Evolutionary conservation across 2,888 invertebrate genomes (phyloP), one percentile per base, ranked within the genome.

Genomic region (Conus canariensis): DNA sequence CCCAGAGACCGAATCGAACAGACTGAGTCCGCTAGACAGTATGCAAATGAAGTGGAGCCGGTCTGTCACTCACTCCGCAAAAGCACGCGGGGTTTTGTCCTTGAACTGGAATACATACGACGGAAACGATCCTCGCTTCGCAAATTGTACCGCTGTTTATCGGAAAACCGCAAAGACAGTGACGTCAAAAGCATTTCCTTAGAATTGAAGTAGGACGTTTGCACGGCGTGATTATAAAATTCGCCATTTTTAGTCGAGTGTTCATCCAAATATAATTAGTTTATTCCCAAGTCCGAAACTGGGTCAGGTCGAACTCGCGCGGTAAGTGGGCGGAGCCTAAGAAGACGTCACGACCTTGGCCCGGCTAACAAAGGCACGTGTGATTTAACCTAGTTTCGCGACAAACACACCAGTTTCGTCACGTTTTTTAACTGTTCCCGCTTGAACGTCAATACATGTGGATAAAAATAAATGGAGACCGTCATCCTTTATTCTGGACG

Each of bases 31-130:
- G 82, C 82, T 58, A 83, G 82, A 83, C 82, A 25, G 56, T 83
- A 83, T 83, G 82, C 82, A 83, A 82, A 83, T 83, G 58, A 83
- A 22, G 82, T 58, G 19, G 82, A 83, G 82, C 82, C 82, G 82
- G 82, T 56, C 82, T 83, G 82, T 83, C 82, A 83, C 56, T 83
- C 82, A 83, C 56, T 83, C 82, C 10, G 25, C 82, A 83, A 56
- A 83, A 83, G 82, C 82, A 83, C 82, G 82, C 82, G 58, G 58
- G 82, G 19, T 83, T 83, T 58, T 83, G 82, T 83, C 82, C 82
- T 83, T 83, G 82, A 83, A 83, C 82, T 83, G 19, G 22, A 19
- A 83, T 83, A 19, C 58, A 2, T 19, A 16, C 10, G 56, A 19
- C 58, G 10, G 82, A 19, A 58, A 83, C 56, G 19, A 14, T 19